Conservation (phyloP, 2,113 vertebrate species). For the Zeus faber region DNA sequence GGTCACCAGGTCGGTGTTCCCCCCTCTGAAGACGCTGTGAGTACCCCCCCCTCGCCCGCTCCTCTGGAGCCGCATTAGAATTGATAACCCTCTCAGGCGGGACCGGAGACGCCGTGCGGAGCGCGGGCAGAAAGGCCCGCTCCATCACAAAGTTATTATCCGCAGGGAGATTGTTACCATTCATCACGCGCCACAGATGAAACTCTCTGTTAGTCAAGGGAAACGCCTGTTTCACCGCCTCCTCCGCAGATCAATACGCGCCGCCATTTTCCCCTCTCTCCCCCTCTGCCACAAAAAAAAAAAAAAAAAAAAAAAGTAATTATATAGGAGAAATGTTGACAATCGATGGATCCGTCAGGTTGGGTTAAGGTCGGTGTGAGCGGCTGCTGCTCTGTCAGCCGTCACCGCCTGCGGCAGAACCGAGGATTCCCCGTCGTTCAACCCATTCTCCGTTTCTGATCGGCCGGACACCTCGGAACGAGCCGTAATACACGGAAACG, state of each 20-base stretch:
- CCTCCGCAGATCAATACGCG: conserved; percentile 87
- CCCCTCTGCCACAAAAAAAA: conserved; percentile 70
- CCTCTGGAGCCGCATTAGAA: conserved; percentile 64
- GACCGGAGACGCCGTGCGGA: conserved; percentile 54
- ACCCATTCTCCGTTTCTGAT: conserved; percentile 50
- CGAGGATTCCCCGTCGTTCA: no score
- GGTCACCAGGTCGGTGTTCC: conserved; percentile 12
- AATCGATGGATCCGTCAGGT: conserved; percentile 85
- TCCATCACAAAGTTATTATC: conserved; percentile 95
- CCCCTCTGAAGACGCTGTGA: conserved; percentile 6
- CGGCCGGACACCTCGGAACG: no score
- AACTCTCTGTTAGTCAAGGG: conserved; percentile 89
- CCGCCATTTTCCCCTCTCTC: conserved; percentile 67
- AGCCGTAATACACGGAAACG: no score
- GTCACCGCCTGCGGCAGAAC: no score
- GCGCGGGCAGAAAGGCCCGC: conserved; percentile 75
- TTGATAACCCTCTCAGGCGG: conserved; percentile 70
- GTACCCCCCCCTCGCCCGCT: background rate
- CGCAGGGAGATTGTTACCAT: conserved; percentile 80
- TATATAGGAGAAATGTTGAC: conserved; percentile 92
- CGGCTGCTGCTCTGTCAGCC: conserved; percentile 66
- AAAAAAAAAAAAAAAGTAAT: no score
- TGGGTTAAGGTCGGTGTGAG: conserved; percentile 76
- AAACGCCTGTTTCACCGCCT: conserved; percentile 83
- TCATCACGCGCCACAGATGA: conserved; percentile 90